Conservation (phyloP, 2,888 invertebrate species). For the Habroteleia sp. region DNA sequence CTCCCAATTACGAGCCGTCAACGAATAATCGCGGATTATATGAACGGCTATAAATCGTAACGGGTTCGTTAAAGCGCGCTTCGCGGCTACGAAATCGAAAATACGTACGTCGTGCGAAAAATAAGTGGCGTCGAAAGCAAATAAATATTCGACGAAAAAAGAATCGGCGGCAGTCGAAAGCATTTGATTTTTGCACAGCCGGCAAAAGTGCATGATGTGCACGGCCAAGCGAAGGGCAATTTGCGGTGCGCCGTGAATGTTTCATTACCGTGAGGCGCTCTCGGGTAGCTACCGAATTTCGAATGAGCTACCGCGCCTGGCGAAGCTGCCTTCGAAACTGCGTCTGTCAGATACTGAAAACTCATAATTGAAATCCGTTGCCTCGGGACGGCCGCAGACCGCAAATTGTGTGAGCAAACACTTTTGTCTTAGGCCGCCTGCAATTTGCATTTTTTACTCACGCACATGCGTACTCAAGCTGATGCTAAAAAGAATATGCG, state of each 20-base stretch:
- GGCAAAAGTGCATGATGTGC: conserved; percentile 49
- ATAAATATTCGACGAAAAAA: conserved; percentile 36
- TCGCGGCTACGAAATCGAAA: conserved; percentile 27
- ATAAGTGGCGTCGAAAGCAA: conserved; percentile 53
- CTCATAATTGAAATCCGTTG: conserved; percentile 80
- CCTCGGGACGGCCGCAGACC: conserved; percentile 74
- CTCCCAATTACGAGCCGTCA: conserved; percentile 5
- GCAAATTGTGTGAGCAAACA: conserved; percentile 79
- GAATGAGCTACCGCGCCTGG: conserved; percentile 76
- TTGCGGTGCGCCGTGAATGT: conserved; percentile 80
- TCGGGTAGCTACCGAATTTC: conserved; percentile 80
- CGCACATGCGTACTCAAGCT: conserved; percentile 44
- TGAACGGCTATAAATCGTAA: conserved; percentile 33
- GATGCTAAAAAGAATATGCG: conserved; percentile 28
- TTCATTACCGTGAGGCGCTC: conserved; percentile 79
- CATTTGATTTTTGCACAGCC: conserved; percentile 56
- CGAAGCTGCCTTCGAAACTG: conserved; percentile 64
- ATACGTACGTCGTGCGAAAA: conserved; percentile 33
- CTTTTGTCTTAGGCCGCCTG: conserved; percentile 77
- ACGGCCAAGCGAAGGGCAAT: conserved; percentile 67
- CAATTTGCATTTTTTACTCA: conserved; percentile 74
- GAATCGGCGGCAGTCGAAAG: conserved; percentile 36
- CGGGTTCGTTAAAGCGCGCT: conserved; percentile 27
- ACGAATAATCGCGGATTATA: conserved; percentile 16
- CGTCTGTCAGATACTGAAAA: conserved; percentile 73